Evolutionary conservation across 2,797 vertebrate species (phyloP), one percentile per base, ranked within the genome.

Genomic region (Enteromius unitaeniatus): DNA sequence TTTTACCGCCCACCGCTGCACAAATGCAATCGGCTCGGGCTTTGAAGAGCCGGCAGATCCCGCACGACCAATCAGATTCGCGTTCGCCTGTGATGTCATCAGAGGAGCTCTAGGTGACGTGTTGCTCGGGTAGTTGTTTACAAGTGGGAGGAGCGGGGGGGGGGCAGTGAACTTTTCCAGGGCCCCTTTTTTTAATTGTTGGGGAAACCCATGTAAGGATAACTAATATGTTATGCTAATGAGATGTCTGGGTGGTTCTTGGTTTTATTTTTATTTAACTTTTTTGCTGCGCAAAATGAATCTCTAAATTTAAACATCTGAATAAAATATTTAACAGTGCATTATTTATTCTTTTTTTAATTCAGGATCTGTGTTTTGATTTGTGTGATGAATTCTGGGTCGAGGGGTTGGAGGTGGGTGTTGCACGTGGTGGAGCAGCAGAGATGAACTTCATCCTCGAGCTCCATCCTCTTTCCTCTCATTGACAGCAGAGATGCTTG

Each of bases 41-140:
- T 98, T 97, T 98, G 96, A 99, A 97, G 97, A 95, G 93, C 94
- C 94, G 93, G 95, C 94, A 93, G 93, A 93, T 90, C 40, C 42
- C 0, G 91, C 17, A 90, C 86, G 94, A 92, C 97, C 97, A 98
- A 98, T 98, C 96, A 94, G 88, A 91, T 73, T 60, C 90, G 92
- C 92, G 87, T 91, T 89, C 89, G 91, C 86, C 89, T 89, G 91
- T 95, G 95, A 95, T 91, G 94, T 95, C 95, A 95, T 85, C 92
- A 81, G 67, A 23, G 31, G 81, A 69, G 70, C 74, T 60, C 72
- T 67, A 23, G 40, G 60, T 49, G 65, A 47, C 65, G 78, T 62
- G 75, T 81, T 82, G 80, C 70, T 45, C 76, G 40, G 58, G 77
- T 77, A 47, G 58, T 76, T 69, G 47, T 40, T 64, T 81, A 81